Conservation (phyloP, 2,113 vertebrate species). For the Arenaria interpres region DNA sequence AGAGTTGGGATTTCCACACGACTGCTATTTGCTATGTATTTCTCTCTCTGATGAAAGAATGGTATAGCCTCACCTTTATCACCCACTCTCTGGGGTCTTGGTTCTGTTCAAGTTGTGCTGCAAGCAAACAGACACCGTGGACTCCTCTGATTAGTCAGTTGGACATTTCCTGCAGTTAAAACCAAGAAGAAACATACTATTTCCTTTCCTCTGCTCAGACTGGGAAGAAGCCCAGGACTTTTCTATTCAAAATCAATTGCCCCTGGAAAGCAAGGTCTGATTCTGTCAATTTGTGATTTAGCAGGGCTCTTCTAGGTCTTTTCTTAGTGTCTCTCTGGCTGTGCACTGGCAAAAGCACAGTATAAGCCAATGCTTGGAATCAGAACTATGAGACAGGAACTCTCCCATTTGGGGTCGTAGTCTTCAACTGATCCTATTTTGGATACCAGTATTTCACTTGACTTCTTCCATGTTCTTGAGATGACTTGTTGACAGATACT, state of each 20-base stretch:
- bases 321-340: background rate
- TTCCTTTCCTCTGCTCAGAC: background rate
- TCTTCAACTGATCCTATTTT: background rate
- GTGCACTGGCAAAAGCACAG: background rate
- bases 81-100: background rate
- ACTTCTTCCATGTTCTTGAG: background rate
- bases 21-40: background rate
- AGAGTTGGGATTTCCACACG: too few species aligned
- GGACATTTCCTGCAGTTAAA: background rate
- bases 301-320: background rate
- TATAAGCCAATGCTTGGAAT: background rate
- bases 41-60: background rate
- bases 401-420: background rate
- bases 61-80: background rate
- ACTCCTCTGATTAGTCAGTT: background rate
- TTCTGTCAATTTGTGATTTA: background rate
- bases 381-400: background rate
- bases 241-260: conserved; percentile 14
- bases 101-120: background rate
- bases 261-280: background rate
- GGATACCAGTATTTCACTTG: background rate
- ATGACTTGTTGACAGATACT: background rate
- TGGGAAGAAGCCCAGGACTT: background rate
- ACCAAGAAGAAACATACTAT: background rate
- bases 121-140: background rate